Percentiles rank a stretch among this genome's conserved stretches.
Evolutionary conservation across 2,888 invertebrate genomes (phyloP).

Genomic region (Nymphalis polychloros): DNA sequence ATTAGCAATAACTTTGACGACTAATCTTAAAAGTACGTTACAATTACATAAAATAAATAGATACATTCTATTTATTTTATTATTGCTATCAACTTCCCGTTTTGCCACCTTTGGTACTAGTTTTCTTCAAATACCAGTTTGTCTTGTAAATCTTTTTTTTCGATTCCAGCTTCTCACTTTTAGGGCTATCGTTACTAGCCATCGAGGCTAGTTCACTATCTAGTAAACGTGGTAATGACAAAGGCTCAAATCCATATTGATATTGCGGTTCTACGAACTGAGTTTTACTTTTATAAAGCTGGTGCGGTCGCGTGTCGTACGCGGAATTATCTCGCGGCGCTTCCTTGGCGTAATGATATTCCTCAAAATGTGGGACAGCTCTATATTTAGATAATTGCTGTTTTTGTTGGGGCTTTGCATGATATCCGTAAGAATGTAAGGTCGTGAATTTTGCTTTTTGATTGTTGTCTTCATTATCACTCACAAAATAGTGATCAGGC

Average conservation of each 20-base stretch:
- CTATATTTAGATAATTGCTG: slow-evolving; percentile 59
- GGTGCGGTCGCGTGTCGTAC: slow-evolving; percentile 58
- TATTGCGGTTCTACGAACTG: slow-evolving; percentile 75
- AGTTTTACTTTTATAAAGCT: slow-evolving; percentile 57
- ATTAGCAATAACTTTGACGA: slow-evolving; percentile 38
- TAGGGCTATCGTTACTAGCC: slow-evolving; percentile 67
- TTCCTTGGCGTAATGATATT: slow-evolving; percentile 61
- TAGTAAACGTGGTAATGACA: slow-evolving; percentile 61
- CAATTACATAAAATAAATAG: slow-evolving; percentile 50
- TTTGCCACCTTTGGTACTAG: slow-evolving; percentile 63
- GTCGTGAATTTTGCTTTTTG: slow-evolving; percentile 56
- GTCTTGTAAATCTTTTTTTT: slow-evolving; percentile 75
- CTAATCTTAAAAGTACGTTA: slow-evolving; percentile 46
- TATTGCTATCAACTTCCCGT: slow-evolving; percentile 66
- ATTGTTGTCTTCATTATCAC: slow-evolving; percentile 51
- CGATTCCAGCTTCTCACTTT: slow-evolving; percentile 67
- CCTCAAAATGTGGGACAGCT: slow-evolving; percentile 55
- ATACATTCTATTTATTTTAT: no score
- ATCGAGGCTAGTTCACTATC: slow-evolving; percentile 73
- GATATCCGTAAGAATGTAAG: slow-evolving; percentile 49
- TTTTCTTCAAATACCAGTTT: slow-evolving; percentile 76
- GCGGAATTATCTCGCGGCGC: slow-evolving; percentile 60
- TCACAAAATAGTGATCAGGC: slow-evolving; percentile 54
- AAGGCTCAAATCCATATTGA: slow-evolving; percentile 76
- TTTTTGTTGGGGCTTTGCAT: slow-evolving; percentile 53